These are phyloP conservation scores for Trachelus troglodyta DNA, from an alignment of 2,888 invertebrate genomes.

Conservation along the genomic window DNA sequence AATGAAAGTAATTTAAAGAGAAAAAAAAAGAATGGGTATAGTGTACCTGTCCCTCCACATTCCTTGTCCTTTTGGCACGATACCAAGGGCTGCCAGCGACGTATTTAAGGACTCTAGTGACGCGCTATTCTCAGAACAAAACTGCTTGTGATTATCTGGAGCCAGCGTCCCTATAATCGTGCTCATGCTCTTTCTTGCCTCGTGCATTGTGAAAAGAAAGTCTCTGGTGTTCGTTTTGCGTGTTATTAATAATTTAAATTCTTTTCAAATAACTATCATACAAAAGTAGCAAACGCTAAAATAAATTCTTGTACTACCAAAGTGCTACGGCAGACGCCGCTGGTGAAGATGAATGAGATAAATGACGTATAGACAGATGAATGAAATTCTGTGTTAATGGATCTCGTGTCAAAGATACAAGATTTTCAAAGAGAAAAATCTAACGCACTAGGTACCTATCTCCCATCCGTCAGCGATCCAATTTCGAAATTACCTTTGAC, in stretches of 20 bases:
- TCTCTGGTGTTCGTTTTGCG: background rate
- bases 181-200: conserved; percentile 46
- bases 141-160: conserved; percentile 59
- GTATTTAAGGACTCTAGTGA: conserved; percentile 65
- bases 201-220: conserved; percentile 13
- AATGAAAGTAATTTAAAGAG: no score
- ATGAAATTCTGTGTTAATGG: no score
- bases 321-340: conserved; percentile 4
- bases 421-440: no score
- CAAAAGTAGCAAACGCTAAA: background rate
- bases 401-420: no score
- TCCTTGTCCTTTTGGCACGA: conserved; percentile 66
- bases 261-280: background rate
- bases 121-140: conserved; percentile 65
- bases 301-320: conserved; percentile 8
- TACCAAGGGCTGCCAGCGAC: conserved; percentile 66
- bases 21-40: conserved; percentile 44
- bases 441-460: no score
- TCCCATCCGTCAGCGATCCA: no score
- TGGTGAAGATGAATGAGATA: conserved; percentile 13
- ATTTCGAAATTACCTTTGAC: no score
- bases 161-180: conserved; percentile 48
- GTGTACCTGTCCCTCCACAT: conserved; percentile 69
- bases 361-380: conserved; percentile 11
- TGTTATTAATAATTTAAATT: background rate